Evolutionary conservation across 2,113 vertebrate genomes (phyloP).

Genomic region (Amblyopsis rosae): DNA sequence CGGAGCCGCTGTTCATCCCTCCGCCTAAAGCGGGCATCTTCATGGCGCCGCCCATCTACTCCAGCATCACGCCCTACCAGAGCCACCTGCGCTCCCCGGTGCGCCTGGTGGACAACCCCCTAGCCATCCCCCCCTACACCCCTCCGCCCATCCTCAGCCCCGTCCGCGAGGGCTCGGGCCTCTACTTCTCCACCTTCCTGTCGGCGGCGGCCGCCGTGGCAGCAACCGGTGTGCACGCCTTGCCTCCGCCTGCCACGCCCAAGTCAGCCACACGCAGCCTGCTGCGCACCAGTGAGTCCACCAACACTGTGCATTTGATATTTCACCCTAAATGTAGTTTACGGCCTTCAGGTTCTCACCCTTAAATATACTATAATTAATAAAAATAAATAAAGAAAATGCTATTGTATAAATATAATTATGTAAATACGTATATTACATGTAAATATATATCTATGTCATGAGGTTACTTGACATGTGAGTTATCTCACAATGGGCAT

Average conservation of each 20-base stretch:
- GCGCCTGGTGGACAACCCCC: conserved; percentile 86
- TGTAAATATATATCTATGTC: too few species aligned
- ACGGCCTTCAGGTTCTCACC: too few species aligned
- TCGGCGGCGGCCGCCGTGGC: conserved; percentile 71
- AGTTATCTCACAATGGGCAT: too few species aligned
- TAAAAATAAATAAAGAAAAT: too few species aligned
- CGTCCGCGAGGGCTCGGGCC: conserved; percentile 93
- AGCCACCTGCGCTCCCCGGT: conserved; percentile 96
- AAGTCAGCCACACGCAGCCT: conserved; percentile 93
- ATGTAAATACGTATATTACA: too few species aligned
- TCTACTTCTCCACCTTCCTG: conserved; percentile 96
- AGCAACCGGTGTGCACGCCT: conserved; percentile 72
- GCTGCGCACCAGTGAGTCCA: conserved; percentile 90
- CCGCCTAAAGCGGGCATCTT: conserved; percentile 90
- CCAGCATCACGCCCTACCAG: conserved; percentile 93
- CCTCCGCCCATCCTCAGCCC: conserved; percentile 98
- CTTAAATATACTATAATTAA: too few species aligned
- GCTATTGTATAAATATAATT: too few species aligned
- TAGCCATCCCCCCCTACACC: conserved; percentile 93
- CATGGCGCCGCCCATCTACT: conserved; percentile 90
- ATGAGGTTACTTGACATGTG: too few species aligned
- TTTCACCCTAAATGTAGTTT: too few species aligned
- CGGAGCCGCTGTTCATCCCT: conserved; percentile 96
- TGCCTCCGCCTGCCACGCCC: conserved; percentile 88
- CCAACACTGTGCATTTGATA: too few species aligned